phyloP scores from a whole-genome alignment of 2,113 vertebrate genomes.

The Leucosticte australis region DNA sequence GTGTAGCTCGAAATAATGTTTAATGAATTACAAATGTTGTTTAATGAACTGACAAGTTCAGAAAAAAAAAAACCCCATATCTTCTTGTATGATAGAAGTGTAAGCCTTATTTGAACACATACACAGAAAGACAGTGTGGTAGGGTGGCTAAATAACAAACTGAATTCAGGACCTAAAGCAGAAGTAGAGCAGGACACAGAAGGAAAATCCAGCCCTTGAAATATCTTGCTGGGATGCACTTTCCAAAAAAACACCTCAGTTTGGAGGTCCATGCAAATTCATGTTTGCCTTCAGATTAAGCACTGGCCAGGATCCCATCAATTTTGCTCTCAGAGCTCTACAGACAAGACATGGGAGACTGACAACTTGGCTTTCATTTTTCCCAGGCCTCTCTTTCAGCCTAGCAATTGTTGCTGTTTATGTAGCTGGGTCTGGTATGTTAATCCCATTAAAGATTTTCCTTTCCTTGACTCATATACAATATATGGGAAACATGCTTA shows the following conservation, averaged over 20 bases:
- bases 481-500: neutral
- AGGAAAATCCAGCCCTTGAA: neutral
- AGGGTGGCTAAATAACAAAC: neutral
- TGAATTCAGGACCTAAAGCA: neutral
- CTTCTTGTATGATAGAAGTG: neutral
- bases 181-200: neutral
- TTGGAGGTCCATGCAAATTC: neutral
- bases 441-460: neutral
- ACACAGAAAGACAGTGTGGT: neutral
- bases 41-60: neutral
- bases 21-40: neutral
- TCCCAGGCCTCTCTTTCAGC: neutral
- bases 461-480: neutral
- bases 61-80: accelerated
- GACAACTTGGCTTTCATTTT: neutral
- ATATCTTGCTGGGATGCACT: neutral
- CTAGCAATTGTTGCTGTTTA: slow-evolving; percentile 2
- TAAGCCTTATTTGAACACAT: neutral
- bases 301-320: neutral
- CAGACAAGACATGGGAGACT: neutral
- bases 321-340: neutral
- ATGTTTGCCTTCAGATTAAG: neutral
- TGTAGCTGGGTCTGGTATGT: neutral
- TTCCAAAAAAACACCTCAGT: neutral
- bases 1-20: neutral